These are phyloP conservation scores for Frankliniella intonsa DNA, from an alignment of 2,888 invertebrate species.

Conservation along the genomic window DNA sequence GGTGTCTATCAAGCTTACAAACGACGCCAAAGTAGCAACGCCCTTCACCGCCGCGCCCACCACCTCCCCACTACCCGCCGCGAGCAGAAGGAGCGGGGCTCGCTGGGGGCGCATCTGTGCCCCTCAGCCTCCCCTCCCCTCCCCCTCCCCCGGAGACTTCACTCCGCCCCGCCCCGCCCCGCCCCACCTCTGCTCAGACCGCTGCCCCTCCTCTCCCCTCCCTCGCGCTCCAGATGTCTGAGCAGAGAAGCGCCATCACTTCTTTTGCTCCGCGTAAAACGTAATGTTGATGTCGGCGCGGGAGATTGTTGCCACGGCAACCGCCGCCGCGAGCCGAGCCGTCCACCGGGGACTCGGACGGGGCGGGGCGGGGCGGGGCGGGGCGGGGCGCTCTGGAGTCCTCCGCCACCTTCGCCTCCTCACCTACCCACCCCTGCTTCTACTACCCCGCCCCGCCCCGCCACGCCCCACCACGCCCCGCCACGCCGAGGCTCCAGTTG, in stretches of 20 bases:
- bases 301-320: conserved; percentile 13
- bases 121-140: background rate
- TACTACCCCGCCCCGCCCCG: background rate
- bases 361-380: background rate
- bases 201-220: background rate
- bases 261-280: background rate
- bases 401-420: background rate
- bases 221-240: background rate
- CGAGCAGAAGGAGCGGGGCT: too few relatives aligned
- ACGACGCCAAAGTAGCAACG: too few relatives aligned
- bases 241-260: background rate
- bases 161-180: too few relatives aligned
- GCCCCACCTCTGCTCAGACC: background rate
- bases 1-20: too few relatives aligned
- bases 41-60: too few relatives aligned
- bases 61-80: too few relatives aligned
- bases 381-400: background rate
- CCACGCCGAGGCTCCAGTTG: conserved; percentile 41
- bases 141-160: background rate
- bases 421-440: background rate
- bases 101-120: background rate
- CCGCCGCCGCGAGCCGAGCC: conserved; percentile 30
- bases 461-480: background rate
- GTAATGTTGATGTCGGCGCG: conserved; percentile 5
- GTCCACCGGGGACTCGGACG: background rate